Conservation (phyloP, 2,888 invertebrate genomes). For the Pristionchus mayeri region DNA sequence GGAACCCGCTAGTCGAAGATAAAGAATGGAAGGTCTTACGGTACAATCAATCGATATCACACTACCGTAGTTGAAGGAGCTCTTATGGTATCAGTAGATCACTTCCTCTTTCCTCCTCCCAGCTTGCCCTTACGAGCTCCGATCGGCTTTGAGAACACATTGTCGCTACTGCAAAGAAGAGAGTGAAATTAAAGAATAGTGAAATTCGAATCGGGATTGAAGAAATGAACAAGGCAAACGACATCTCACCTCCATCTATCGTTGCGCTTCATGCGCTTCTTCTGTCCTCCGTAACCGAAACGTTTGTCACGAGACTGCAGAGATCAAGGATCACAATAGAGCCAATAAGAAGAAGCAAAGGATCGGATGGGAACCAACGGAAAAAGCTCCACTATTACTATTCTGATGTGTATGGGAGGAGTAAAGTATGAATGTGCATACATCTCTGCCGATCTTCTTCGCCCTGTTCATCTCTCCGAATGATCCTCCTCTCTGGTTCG, state of each 20-base stretch:
- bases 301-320: constrained; percentile 84
- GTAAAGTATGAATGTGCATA: too few species aligned
- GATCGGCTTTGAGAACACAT: constrained; percentile 31
- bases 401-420: too few species aligned
- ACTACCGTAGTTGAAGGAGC: not conserved
- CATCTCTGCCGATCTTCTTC: constrained; percentile 46
- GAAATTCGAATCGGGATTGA: too few species aligned
- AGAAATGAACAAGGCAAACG: not conserved
- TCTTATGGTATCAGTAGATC: not conserved
- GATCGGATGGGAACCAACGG: too few species aligned
- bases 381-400: too few species aligned
- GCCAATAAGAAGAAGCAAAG: too few species aligned
- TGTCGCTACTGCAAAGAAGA: constrained; percentile 46
- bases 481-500: constrained; percentile 48
- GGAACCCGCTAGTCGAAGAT: constrained; percentile 18
- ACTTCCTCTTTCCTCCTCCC: constrained; percentile 16
- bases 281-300: constrained; percentile 96
- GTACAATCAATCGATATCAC: not conserved
- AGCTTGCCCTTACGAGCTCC: constrained; percentile 33
- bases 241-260: constrained; percentile 79
- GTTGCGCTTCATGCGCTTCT: constrained; percentile 90
- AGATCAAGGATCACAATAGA: not conserved
- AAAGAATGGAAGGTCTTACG: not conserved
- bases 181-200: too few species aligned
- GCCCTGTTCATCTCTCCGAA: constrained; percentile 22